Conservation (phyloP, 2,888 invertebrate species). For the Pecten maximus region DNA sequence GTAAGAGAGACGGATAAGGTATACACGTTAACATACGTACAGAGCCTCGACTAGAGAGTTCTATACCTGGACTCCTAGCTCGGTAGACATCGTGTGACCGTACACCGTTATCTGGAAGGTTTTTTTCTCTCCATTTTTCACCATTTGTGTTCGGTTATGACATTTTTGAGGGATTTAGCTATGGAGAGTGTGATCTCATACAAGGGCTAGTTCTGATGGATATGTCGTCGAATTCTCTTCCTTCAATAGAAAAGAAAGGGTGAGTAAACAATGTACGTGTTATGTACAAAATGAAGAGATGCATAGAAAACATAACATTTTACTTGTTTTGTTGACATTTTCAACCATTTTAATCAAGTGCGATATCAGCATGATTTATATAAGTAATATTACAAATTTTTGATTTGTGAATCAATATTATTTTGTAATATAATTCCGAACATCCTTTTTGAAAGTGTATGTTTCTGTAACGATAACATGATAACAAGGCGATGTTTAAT, state of each 20-base stretch:
- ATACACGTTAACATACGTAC: not conserved
- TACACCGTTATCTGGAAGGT: not conserved
- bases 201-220: not conserved
- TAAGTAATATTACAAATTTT: too few species aligned
- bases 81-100: not conserved
- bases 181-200: not conserved
- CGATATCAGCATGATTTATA: too few species aligned
- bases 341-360: too few species aligned
- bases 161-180: not conserved
- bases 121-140: not conserved
- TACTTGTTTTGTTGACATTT: too few species aligned
- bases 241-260: slow-evolving; percentile 26
- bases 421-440: too few species aligned
- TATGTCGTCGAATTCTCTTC: not conserved
- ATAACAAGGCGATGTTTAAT: too few species aligned
- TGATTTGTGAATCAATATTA: too few species aligned
- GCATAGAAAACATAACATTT: too few species aligned
- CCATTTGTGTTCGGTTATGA: not conserved
- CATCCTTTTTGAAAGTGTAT: too few species aligned
- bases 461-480: too few species aligned
- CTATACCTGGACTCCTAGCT: not conserved
- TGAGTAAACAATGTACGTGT: not conserved
- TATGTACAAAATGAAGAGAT: too few species aligned
- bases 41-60: not conserved
- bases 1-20: not conserved